Base-by-base conservation (phyloP, 1,140 invertebrate genomes). In the Leptonema lineaticorne region DNA sequence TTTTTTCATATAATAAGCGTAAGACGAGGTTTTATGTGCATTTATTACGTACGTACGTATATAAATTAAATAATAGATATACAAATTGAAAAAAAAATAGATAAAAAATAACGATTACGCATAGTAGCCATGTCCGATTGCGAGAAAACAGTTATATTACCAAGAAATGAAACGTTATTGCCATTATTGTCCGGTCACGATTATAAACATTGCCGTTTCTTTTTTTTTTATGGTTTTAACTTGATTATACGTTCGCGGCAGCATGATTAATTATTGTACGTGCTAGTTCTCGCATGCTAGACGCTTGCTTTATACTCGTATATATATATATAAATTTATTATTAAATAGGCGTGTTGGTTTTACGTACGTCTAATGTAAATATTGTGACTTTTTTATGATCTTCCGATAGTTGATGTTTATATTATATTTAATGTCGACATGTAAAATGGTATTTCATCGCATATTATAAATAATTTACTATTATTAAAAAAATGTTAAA, bases 71-170 rank as follows among this genome's bases (percentile, higher is more conserved):
- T 41, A 14, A 41, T 41, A 9, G 37, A 41, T 14, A 14, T 14
- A 16, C 9, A 11, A 33, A 33, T 11, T 6, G 11, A 33, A 33
- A 41, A 41, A 41, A 41, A 41, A 41, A 4, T 14, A 4, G 37
- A 11, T 41, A 14, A 41, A 41, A 41, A 41, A 14, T 14, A 41
- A 14, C 37, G 37, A n/a, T n/a, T 2, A 41, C 37, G 9, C 9
- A 41, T 9, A 41, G 37, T 41, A 41, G 37, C 37, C 37, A 16
- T 41, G 37, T 41, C 50, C 22, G 27, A 48, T 24, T 26, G 50
- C n/a, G 50, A 20, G 50, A 53, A 53, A 53, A 53, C 50, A 26
- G 50, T 53, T 53, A 53, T 18, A 48, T 22, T 41, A 41, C 9
- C 11, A 4, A 14, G 37, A 4, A 41, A 9, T 9, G 37, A 3